phyloP scores from a whole-genome alignment of 2,888 invertebrate genomes.

The Phrixothrix hirtus region DNA sequence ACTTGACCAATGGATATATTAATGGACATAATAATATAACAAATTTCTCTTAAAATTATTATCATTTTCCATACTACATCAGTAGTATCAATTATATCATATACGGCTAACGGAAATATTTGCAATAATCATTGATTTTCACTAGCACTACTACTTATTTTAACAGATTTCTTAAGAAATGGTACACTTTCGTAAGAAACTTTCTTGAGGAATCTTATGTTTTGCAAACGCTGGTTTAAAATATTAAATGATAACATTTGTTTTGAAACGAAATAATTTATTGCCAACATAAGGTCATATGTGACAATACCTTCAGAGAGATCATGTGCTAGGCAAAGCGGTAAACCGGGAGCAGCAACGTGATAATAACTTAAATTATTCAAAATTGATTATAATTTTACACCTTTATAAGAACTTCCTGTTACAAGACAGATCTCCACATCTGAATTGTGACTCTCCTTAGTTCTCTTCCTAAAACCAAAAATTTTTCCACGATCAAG shows the following conservation, averaged over 20 bases:
- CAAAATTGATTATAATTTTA: conserved; percentile 39
- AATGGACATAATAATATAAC: conserved; percentile 2
- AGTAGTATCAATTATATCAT: conserved; percentile 2
- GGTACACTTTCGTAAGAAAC: conserved; percentile 16
- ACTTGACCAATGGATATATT: conserved; percentile 10
- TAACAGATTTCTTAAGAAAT: conserved; percentile 15
- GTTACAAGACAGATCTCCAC: too few species aligned
- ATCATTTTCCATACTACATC: conserved; percentile 16
- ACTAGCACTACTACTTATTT: conserved; percentile 18
- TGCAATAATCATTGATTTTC: conserved; percentile 8
- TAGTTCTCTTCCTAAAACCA: too few species aligned
- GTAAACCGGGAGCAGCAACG: conserved; percentile 39
- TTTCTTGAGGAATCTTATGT: conserved; percentile 20
- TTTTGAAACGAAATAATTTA: conserved; percentile 32
- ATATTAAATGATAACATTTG: conserved; percentile 12
- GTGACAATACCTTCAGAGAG: conserved; percentile 38
- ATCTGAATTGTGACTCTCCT: too few species aligned
- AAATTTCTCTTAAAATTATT: too few species aligned
- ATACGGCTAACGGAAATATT: conserved; percentile 13
- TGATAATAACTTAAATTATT: conserved; percentile 40
- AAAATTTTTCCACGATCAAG: too few species aligned
- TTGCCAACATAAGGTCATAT: conserved; percentile 34
- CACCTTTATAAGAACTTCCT: conserved; percentile 33
- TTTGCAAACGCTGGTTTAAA: conserved; percentile 16
- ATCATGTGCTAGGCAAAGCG: conserved; percentile 43